phyloP scores from a whole-genome alignment of 2,797 vertebrate species.

The Spheniscus humboldti region DNA sequence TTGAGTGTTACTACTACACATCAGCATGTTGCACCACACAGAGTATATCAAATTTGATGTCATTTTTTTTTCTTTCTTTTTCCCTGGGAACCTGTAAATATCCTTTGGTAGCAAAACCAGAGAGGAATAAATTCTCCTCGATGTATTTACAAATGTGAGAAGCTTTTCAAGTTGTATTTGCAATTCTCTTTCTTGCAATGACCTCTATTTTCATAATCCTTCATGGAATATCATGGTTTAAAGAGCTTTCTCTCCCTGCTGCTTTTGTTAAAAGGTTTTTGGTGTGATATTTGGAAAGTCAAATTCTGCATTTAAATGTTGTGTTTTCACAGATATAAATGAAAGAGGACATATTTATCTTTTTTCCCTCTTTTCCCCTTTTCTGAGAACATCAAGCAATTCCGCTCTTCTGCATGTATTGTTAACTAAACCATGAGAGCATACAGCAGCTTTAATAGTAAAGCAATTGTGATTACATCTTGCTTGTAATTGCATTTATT shows the following conservation, averaged over 20 bases:
- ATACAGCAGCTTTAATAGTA: conserved; percentile 61
- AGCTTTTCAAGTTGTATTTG: conserved; percentile 78
- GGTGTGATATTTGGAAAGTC: conserved; percentile 75
- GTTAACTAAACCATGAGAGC: conserved; percentile 62
- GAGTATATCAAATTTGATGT: conserved; percentile 66
- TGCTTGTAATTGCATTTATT: conserved; percentile 75
- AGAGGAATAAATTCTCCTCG: conserved; percentile 72
- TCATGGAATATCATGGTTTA: conserved; percentile 79
- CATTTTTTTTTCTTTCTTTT: conserved; percentile 60
- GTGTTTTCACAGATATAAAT: conserved; percentile 73
- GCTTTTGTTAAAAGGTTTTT: conserved; percentile 82
- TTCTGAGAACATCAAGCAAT: conserved; percentile 41
- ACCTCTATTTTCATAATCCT: conserved; percentile 85
- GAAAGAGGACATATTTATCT: conserved; percentile 62
- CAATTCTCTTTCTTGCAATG: conserved; percentile 71
- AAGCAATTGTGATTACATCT: conserved; percentile 72
- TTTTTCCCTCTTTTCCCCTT: conserved; percentile 28
- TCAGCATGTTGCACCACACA: conserved; percentile 39
- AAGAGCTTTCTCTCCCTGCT: conserved; percentile 78
- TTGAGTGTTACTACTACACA: conserved; percentile 27
- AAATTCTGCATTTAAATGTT: conserved; percentile 82
- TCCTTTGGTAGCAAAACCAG: conserved; percentile 67
- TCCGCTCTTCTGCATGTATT: conserved; percentile 38
- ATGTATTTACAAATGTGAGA: conserved; percentile 78
- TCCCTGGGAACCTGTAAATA: conserved; percentile 69